Conservation (phyloP, 2,888 invertebrate species). For the Aspidapion aeneum region DNA sequence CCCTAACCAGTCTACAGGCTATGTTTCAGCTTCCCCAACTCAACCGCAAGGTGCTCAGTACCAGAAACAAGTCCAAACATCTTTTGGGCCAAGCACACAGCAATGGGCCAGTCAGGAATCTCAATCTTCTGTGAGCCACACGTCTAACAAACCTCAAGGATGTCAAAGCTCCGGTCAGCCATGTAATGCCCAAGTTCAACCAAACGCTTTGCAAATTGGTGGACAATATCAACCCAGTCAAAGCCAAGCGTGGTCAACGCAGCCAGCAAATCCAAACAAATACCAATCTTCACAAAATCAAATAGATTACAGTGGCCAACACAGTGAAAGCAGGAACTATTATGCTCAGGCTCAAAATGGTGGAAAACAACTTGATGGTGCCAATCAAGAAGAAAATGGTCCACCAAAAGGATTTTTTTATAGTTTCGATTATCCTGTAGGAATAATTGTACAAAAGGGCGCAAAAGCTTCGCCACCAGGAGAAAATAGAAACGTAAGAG, state of each 20-base stretch:
- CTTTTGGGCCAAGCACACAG: neutral
- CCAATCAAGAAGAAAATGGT: constrained; percentile 44
- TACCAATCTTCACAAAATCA: constrained; percentile 17
- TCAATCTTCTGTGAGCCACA: neutral
- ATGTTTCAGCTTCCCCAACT: too few species aligned
- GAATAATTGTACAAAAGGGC: constrained; percentile 44
- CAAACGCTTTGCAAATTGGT: neutral
- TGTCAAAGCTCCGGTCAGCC: neutral
- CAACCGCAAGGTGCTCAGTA: constrained; percentile 6
- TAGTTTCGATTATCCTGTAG: constrained; percentile 66
- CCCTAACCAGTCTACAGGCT: too few species aligned
- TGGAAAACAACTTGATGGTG: constrained; percentile 25
- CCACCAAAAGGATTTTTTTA: constrained; percentile 71
- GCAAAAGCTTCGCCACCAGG: constrained; percentile 32
- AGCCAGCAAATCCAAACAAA: too few species aligned
- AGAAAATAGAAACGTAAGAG: constrained; percentile 31
- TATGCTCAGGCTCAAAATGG: constrained; percentile 20
- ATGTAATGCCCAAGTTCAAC: neutral
- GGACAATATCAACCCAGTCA: constrained; percentile 11
- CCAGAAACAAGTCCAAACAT: neutral
- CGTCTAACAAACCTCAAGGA: neutral
- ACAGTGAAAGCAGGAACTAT: constrained; percentile 26
- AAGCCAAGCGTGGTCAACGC: constrained; percentile 6
- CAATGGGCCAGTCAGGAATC: neutral
- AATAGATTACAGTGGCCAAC: constrained; percentile 29